Percentiles rank a stretch among this genome's conserved stretches.
Evolutionary conservation across 2,888 invertebrate species (phyloP).

Genomic region (Pheosia tremula): DNA sequence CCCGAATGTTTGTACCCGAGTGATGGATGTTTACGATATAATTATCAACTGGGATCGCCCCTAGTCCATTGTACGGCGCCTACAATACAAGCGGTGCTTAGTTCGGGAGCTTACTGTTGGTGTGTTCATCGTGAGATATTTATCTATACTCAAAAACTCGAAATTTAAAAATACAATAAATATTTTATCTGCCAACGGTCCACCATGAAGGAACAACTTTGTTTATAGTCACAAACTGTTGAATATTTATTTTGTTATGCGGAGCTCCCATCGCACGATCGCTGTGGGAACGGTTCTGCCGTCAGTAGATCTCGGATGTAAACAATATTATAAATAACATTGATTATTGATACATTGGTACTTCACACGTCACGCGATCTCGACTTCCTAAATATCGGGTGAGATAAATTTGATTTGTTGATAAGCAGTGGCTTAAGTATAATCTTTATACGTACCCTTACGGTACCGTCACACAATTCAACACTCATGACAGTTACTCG

Average conservation of each 20-base stretch:
- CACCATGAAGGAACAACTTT: conserved; percentile 59
- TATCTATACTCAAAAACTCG: too few relatives aligned
- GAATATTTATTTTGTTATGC: conserved; percentile 82
- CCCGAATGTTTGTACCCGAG: too few relatives aligned
- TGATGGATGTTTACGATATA: too few relatives aligned
- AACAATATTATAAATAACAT: conserved; percentile 55
- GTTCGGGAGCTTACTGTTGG: too few relatives aligned
- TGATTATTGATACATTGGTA: conserved; percentile 42
- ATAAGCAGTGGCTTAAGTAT: background rate
- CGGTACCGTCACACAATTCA: too few relatives aligned
- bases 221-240: conserved; percentile 76
- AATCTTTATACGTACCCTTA: too few relatives aligned
- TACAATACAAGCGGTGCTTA: too few relatives aligned
- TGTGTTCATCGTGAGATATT: too few relatives aligned
- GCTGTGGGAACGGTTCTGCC: conserved; percentile 66
- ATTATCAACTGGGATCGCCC: too few relatives aligned
- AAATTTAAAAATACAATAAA: too few relatives aligned
- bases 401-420: background rate
- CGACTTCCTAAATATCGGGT: conserved; percentile 27
- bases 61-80: too few relatives aligned
- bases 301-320: conserved; percentile 47
- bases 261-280: conserved; percentile 72
- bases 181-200: conserved; percentile 40
- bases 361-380: conserved; percentile 32
- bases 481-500: too few relatives aligned